Conservation (phyloP, 2,888 invertebrate genomes). For the Eudemis profundana region DNA sequence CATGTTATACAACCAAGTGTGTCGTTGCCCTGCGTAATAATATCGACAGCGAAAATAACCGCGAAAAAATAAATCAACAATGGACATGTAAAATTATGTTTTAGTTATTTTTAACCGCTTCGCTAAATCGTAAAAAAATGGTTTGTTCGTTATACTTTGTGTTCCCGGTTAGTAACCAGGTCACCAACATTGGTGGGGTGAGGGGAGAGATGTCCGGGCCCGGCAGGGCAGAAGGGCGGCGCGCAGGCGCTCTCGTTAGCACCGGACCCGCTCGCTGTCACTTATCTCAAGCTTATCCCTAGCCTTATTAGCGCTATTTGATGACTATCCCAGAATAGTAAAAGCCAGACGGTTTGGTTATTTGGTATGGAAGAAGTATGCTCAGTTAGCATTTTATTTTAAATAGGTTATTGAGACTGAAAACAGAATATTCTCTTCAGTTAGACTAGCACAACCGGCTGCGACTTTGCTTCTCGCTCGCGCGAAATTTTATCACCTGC, state of each 20-base stretch:
- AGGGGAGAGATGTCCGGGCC: slow-evolving; percentile 6
- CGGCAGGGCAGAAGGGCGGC: slow-evolving; percentile 12
- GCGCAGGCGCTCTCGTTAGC: slow-evolving; percentile 16
- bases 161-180: slow-evolving; percentile 10
- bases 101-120: not conserved
- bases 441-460: too few relatives aligned
- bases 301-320: slow-evolving; percentile 1
- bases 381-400: too few relatives aligned
- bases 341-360: too few relatives aligned
- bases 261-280: not conserved
- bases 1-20: not conserved
- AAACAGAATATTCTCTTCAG: too few relatives aligned
- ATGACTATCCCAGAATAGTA: too few relatives aligned
- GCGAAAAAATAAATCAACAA: not conserved
- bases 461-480: too few relatives aligned
- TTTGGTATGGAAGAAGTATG: too few relatives aligned
- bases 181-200: slow-evolving; percentile 10
- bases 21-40: not conserved
- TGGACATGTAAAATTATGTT: not conserved
- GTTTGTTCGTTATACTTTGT: slow-evolving; percentile 23
- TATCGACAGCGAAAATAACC: not conserved
- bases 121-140: not conserved
- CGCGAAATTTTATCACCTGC: too few relatives aligned
- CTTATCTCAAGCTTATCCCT: slow-evolving; percentile 2
- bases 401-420: too few relatives aligned